These are phyloP conservation scores for Willowsia nigromaculata DNA, from an alignment of 2,888 invertebrate genomes.

Conservation along the genomic window DNA sequence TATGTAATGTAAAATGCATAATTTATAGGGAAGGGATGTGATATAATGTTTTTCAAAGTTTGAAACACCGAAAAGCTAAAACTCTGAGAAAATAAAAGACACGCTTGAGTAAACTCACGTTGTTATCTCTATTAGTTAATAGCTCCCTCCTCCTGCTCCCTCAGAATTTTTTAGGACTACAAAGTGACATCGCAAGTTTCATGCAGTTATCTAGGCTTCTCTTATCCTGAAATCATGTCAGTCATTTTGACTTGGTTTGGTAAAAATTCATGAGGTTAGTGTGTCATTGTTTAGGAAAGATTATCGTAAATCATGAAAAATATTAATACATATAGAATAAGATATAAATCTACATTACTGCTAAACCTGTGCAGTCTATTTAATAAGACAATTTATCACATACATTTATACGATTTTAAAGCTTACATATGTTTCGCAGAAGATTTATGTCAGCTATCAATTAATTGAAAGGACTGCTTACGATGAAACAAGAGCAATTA, in stretches of 20 bases:
- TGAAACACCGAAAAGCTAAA: neutral
- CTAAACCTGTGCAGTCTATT: too few species aligned
- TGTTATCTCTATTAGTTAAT: slow-evolving; percentile 15
- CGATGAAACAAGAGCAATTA: too few species aligned
- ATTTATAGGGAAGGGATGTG: neutral
- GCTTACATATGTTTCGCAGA: too few species aligned
- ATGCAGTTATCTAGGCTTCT: neutral
- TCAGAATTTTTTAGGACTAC: too few species aligned
- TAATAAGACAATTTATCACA: too few species aligned
- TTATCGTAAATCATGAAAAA: neutral
- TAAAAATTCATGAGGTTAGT: slow-evolving; percentile 37
- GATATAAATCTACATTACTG: too few species aligned
- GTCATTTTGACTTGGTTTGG: slow-evolving; percentile 3
- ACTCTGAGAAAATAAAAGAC: neutral
- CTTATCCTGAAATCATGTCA: slow-evolving; percentile 42
- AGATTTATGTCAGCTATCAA: too few species aligned
- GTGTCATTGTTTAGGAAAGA: slow-evolving; percentile 2
- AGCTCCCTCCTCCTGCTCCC: neutral
- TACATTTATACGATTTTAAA: too few species aligned
- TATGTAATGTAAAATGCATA: neutral
- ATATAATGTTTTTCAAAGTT: neutral
- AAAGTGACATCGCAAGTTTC: slow-evolving; percentile 5
- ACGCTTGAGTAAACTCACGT: slow-evolving; percentile 51
- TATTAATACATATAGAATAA: neutral
- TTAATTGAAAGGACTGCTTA: too few species aligned